Evolutionary conservation across 2,113 vertebrate genomes (phyloP), one percentile per base, ranked within the genome.

Genomic region (Probosciger aterrimus): DNA sequence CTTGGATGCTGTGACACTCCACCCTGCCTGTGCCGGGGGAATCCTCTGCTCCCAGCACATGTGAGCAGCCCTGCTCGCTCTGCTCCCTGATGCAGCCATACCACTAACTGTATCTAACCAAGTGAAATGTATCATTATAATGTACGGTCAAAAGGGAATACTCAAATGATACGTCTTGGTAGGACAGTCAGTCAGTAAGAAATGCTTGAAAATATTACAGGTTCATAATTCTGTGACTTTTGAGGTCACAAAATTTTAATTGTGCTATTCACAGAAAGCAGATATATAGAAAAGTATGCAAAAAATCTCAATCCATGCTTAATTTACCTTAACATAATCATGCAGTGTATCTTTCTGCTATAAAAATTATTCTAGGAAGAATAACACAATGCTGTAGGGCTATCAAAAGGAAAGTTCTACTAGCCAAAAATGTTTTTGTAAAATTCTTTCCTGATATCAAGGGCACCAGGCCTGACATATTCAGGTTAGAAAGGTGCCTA

Each of bases 1-100:
- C 13, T 49, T 1, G 0, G 5, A 24, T 50, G 16, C 27, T 55
- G 31, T 0, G 1, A 46, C 30, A 47, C 14, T 24, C 18, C 1
- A 1, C 11, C 14, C 69, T 20, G 31, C 4, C 30, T 37, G 37
- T 3, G 3, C 19, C 0, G 0, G 6, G 5, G 19, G 15, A 68
- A 43, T 9, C 27, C 41, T 68, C 46, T 30, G 41, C 27, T 67
- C 31, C n/a, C 2, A 3, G n/a, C 23, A 30, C 7, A 15, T 2
- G 8, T 7, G 22, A 50, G 68, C 41, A 68, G 35, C 14, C 19
- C 17, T 0, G 0, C 33, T 35, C 20, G 33, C 0, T 0, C 43
- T 57, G 19, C 24, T 50, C 10, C 16, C 37, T 41, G 12, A 33
- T 0, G 4, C 14, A 10, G 14, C 10, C 33, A 22, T 39, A 63